Evolutionary conservation across 2,888 invertebrate genomes (phyloP).

Genomic region (Scaptomyza parva): DNA sequence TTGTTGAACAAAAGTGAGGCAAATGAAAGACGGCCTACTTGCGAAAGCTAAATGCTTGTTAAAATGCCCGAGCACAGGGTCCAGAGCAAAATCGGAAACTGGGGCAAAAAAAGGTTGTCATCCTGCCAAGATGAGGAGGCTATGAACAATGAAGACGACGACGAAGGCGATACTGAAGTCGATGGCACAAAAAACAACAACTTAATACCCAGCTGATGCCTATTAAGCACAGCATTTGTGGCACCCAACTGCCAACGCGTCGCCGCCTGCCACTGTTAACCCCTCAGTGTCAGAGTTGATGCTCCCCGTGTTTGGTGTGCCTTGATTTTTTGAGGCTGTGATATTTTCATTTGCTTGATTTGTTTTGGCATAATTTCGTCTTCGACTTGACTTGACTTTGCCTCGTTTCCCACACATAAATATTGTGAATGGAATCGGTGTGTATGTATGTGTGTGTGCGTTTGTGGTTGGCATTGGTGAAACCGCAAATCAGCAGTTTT

Average conservation of each 20-base stretch:
- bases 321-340: constrained; percentile 76
- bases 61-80: constrained; percentile 55
- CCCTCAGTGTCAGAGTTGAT: not conserved
- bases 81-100: constrained; percentile 12
- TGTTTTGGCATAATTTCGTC: constrained; percentile 77
- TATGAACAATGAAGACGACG: constrained; percentile 36
- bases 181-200: constrained; percentile 66
- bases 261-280: not conserved
- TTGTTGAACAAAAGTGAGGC: constrained; percentile 61
- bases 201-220: constrained; percentile 81
- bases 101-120: constrained; percentile 76
- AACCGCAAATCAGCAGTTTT: constrained; percentile 77
- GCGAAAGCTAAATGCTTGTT: constrained; percentile 63
- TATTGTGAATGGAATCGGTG: constrained; percentile 43
- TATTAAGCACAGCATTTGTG: constrained; percentile 81
- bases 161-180: constrained; percentile 21
- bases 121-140: constrained; percentile 63
- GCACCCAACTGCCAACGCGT: constrained; percentile 41
- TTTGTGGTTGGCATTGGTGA: constrained; percentile 50
- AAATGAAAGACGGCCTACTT: constrained; percentile 33
- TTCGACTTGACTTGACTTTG: constrained; percentile 51
- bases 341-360: constrained; percentile 80
- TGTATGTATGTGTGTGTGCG: constrained; percentile 13
- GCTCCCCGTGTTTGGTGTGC: constrained; percentile 35
- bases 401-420: constrained; percentile 47